Conservation (phyloP, 2,797 vertebrate species). For the Acropternis orthonyx region DNA sequence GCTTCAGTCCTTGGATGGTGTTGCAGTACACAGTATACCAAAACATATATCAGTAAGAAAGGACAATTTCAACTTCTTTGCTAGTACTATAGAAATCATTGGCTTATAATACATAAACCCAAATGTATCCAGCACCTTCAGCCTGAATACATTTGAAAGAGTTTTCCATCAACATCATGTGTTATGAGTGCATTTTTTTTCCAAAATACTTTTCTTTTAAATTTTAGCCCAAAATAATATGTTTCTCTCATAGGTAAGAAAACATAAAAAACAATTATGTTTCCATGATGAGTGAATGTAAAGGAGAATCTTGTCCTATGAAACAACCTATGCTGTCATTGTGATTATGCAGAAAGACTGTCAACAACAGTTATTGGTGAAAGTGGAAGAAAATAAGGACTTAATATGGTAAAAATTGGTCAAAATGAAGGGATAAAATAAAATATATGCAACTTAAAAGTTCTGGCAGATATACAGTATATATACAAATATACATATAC, state of each 20-base stretch:
- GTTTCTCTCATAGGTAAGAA: neutral
- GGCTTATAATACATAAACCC: neutral
- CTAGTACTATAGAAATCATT: neutral
- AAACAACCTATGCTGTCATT: neutral
- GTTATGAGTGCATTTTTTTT: neutral
- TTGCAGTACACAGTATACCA: neutral
- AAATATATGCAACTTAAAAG: neutral
- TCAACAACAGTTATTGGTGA: neutral
- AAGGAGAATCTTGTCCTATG: neutral
- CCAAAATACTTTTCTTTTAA: neutral
- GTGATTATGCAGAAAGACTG: neutral
- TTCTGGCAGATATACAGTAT: neutral
- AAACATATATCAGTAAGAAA: neutral
- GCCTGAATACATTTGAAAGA: neutral
- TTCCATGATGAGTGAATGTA: neutral
- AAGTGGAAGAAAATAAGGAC: neutral
- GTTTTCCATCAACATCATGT: neutral
- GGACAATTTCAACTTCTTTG: neutral
- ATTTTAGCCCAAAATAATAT: neutral
- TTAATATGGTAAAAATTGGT: neutral
- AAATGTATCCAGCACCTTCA: neutral
- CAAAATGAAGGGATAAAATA: neutral
- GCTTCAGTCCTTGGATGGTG: neutral
- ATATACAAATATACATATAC: too few species aligned
- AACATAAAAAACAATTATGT: neutral